Evolutionary conservation across 2,797 vertebrate species (phyloP).

Genomic region (Squalus acanthias): DNA sequence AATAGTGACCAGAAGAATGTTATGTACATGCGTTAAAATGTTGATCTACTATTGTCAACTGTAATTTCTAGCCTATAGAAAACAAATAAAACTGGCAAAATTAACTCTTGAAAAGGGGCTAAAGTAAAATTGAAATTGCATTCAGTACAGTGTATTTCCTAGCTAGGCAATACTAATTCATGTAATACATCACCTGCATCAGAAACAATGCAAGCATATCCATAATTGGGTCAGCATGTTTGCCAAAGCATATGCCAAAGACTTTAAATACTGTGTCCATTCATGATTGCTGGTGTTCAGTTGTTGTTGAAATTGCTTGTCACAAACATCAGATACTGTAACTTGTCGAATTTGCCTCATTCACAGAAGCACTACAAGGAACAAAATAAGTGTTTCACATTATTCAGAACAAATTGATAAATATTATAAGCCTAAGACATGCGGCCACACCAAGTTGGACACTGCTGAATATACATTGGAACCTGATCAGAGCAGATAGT

Average conservation of each 20-base stretch:
- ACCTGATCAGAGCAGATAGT: neutral
- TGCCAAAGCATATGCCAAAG: neutral
- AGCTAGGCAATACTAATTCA: neutral
- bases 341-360: neutral
- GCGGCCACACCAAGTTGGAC: neutral
- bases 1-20: neutral
- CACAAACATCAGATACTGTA: neutral
- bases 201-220: neutral
- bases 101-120: neutral
- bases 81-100: neutral
- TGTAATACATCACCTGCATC: neutral
- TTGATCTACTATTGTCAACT: neutral
- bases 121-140: neutral
- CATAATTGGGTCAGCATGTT: neutral
- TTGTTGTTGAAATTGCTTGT: neutral
- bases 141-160: neutral
- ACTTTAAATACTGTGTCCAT: neutral
- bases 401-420: neutral
- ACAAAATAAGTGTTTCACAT: neutral
- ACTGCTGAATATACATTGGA: neutral
- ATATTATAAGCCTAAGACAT: neutral
- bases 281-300: neutral
- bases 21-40: neutral
- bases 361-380: neutral
- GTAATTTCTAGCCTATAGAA: neutral